Percentiles rank a stretch among this genome's conserved stretches.
phyloP scores from a whole-genome alignment of 2,113 vertebrate genomes.

The Prunella fulvescens region DNA sequence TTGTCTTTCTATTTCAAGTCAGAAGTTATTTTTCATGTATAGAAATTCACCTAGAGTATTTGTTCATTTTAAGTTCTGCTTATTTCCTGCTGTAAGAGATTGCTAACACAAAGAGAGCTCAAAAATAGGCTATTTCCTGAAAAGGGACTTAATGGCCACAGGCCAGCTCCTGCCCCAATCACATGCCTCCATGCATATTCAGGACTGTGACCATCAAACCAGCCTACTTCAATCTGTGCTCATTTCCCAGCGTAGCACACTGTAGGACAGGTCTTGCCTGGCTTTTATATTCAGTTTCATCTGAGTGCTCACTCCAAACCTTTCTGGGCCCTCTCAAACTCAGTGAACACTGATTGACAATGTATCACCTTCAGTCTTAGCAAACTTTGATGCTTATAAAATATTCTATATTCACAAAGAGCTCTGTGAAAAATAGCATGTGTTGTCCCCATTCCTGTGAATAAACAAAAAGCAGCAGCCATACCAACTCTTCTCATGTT shows the following conservation, averaged over 20 bases:
- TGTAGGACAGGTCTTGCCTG: not conserved
- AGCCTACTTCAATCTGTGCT: fast-evolving
- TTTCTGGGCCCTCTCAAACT: not conserved
- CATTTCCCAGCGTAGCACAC: not conserved
- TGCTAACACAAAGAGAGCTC: not conserved
- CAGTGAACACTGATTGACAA: not conserved
- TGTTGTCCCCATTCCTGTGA: not conserved
- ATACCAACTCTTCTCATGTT: not conserved
- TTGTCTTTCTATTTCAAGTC: not conserved
- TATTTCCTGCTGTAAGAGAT: not conserved
- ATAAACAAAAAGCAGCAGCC: not conserved
- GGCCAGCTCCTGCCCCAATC: not conserved
- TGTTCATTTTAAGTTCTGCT: not conserved
- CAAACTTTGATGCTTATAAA: not conserved
- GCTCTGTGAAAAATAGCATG: not conserved
- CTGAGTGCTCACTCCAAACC: not conserved
- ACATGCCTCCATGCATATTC: not conserved
- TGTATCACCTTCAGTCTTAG: not conserved
- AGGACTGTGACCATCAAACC: not conserved
- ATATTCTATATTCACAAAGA: not conserved
- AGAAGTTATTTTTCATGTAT: not conserved
- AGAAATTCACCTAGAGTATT: not conserved
- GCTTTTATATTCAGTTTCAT: not conserved
- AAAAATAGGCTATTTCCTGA: not conserved
- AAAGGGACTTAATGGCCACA: not conserved